Conservation (phyloP, 53 echinoderm and acorn worm genomes). For the Paelopatides confundens region DNA sequence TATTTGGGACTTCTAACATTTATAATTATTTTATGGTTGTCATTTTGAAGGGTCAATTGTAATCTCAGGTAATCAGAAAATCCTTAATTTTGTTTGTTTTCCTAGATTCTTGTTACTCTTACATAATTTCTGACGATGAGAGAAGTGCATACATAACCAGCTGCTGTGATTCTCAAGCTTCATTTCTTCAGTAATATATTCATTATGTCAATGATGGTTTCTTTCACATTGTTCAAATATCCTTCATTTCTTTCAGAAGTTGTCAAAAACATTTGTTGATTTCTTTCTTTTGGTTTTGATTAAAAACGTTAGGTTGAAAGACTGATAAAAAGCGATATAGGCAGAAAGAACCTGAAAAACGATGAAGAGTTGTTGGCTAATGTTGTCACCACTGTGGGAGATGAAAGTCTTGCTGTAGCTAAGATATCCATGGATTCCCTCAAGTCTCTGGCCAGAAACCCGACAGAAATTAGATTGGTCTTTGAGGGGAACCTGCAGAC, state of each 20-base stretch:
- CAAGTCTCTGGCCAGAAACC: neutral
- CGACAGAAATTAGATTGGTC: neutral
- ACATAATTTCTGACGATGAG: too few species aligned
- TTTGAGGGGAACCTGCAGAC: conserved; percentile 45
- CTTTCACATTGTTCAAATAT: too few species aligned
- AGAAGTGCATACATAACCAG: too few species aligned
- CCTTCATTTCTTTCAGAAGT: neutral
- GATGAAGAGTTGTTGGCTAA: conserved; percentile 27
- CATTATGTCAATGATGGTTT: neutral
- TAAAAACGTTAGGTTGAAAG: conserved; percentile 2
- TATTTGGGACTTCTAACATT: too few species aligned
- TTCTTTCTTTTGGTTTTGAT: neutral
- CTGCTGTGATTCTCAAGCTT: too few species aligned
- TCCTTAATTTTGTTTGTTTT: too few species aligned
- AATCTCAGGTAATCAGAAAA: too few species aligned
- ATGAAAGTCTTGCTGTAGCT: conserved; percentile 34
- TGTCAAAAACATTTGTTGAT: neutral
- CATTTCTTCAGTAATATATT: too few species aligned
- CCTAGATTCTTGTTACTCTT: too few species aligned
- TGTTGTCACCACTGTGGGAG: conserved; percentile 17
- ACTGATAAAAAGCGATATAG: conserved; percentile 1
- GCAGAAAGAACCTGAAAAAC: conserved; percentile 9
- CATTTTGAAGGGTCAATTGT: too few species aligned
- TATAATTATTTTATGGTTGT: too few species aligned
- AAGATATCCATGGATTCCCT: conserved; percentile 24